Conservation (phyloP, 2,113 vertebrate genomes). For the Notothenia rossii region DNA sequence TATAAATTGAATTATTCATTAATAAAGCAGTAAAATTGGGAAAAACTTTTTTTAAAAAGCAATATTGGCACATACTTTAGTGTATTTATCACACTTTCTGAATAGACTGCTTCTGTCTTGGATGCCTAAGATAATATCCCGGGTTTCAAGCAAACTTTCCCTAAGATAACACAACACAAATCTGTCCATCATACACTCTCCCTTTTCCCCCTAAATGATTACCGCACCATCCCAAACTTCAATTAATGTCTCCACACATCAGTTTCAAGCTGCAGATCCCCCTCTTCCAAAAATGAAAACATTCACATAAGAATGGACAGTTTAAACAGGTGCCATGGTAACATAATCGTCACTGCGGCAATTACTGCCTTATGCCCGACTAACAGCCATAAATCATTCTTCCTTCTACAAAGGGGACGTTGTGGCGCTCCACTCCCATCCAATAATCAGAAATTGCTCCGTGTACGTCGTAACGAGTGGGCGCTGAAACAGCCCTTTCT, state of each 20-base stretch:
- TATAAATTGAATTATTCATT: not conserved
- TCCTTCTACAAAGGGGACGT: constrained; percentile 75
- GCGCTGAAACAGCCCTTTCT: constrained; percentile 76
- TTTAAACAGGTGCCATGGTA: constrained; percentile 80
- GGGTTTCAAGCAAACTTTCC: constrained; percentile 26
- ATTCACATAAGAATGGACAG: constrained; percentile 78
- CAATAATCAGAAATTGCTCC: constrained; percentile 81
- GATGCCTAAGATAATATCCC: constrained; percentile 30
- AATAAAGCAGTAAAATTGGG: not conserved
- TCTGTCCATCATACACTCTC: constrained; percentile 47
- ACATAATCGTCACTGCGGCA: constrained; percentile 76
- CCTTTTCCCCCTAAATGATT: constrained; percentile 52
- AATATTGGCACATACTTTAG: too few relatives aligned
- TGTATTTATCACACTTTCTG: too few relatives aligned
- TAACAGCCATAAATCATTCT: constrained; percentile 77
- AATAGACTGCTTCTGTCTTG: not conserved
- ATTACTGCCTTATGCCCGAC: constrained; percentile 80
- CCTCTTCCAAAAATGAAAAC: constrained; percentile 70
- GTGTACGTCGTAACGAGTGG: constrained; percentile 60
- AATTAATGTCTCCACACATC: constrained; percentile 70
- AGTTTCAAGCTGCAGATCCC: constrained; percentile 66
- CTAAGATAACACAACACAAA: constrained; percentile 41
- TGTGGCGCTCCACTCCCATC: constrained; percentile 73
- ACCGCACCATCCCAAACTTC: constrained; percentile 57
- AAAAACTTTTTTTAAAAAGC: too few relatives aligned